Evolutionary conservation across 2,888 invertebrate species (phyloP).

Genomic region (Netelia fuscicornis): DNA sequence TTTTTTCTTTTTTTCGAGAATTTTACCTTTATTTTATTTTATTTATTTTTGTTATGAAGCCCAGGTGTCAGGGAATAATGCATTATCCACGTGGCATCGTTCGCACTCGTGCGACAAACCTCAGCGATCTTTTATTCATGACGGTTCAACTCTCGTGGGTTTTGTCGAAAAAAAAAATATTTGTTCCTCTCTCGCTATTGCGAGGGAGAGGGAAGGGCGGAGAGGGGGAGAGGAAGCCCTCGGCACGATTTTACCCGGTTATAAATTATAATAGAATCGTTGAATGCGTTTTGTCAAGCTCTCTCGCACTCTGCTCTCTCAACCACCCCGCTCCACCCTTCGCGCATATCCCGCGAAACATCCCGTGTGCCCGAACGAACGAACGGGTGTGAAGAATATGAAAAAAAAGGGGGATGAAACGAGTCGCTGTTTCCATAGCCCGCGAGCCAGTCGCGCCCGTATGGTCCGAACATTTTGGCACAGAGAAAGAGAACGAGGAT

Average conservation of each 20-base stretch:
- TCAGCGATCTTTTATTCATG: conserved; percentile 63
- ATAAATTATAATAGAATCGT: conserved; percentile 64
- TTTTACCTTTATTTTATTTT: conserved; percentile 25
- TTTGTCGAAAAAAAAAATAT: conserved; percentile 65
- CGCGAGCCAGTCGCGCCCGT: conserved; percentile 17
- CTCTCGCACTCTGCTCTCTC: background rate
- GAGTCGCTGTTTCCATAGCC: conserved; percentile 1
- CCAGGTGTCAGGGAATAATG: conserved; percentile 58
- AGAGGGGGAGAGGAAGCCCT: background rate
- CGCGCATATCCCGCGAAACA: background rate
- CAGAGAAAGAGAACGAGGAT: background rate
- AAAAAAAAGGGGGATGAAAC: conserved; percentile 19
- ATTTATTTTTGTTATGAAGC: conserved; percentile 4
- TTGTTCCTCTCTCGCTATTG: conserved; percentile 22
- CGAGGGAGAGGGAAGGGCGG: background rate
- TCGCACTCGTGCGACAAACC: conserved; percentile 53
- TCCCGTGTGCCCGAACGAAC: conserved; percentile 7
- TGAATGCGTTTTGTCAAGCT: conserved; percentile 37
- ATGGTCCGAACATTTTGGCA: conserved; percentile 37
- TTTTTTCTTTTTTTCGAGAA: background rate
- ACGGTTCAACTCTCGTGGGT: conserved; percentile 48
- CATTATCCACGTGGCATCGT: conserved; percentile 55
- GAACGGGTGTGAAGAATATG: conserved; percentile 15
- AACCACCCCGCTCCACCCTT: background rate
- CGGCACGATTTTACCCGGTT: conserved; percentile 44